Percentiles rank a stretch among this genome's conserved stretches.
Evolutionary conservation across 2,797 vertebrate genomes (phyloP).

Genomic region (Microcaecilia unicolor): DNA sequence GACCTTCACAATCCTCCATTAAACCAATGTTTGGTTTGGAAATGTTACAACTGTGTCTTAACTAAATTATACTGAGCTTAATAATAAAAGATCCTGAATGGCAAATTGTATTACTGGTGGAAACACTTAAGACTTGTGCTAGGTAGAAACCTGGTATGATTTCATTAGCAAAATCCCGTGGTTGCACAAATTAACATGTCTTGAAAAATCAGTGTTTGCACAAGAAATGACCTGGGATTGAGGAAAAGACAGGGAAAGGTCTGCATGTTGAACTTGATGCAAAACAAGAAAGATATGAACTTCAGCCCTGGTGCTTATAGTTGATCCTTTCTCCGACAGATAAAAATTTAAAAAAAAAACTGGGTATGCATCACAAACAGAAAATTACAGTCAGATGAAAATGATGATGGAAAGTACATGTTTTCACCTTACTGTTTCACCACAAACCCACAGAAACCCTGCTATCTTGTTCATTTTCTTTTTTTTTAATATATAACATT

Average conservation of each 20-base stretch:
- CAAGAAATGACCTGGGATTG: background rate
- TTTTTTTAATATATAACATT: too few species aligned
- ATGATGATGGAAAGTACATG: too few species aligned
- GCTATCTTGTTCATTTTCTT: too few species aligned
- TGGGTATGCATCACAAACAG: too few species aligned
- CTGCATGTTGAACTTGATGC: background rate
- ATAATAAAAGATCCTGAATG: slow-evolving; percentile 45
- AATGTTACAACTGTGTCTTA: slow-evolving; percentile 34
- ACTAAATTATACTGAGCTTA: slow-evolving; percentile 24
- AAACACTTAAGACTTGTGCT: slow-evolving; percentile 38
- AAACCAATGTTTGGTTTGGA: slow-evolving; percentile 48
- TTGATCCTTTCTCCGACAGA: too few species aligned
- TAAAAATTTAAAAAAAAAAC: too few species aligned
- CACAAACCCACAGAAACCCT: too few species aligned
- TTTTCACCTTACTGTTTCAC: too few species aligned
- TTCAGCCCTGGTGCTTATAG: too few species aligned
- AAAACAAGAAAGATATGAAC: too few species aligned
- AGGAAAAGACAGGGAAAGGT: fast-evolving
- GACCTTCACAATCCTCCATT: slow-evolving; percentile 31
- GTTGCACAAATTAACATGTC: slow-evolving; percentile 33
- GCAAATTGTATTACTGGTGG: slow-evolving; percentile 35
- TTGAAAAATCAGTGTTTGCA: slow-evolving; percentile 23
- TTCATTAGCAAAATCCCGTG: slow-evolving; percentile 40
- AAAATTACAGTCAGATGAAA: too few species aligned
- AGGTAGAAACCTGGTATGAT: slow-evolving; percentile 27